phyloP scores from a whole-genome alignment of 2,113 vertebrate genomes.

The Cyprinodon brontotheroides region DNA sequence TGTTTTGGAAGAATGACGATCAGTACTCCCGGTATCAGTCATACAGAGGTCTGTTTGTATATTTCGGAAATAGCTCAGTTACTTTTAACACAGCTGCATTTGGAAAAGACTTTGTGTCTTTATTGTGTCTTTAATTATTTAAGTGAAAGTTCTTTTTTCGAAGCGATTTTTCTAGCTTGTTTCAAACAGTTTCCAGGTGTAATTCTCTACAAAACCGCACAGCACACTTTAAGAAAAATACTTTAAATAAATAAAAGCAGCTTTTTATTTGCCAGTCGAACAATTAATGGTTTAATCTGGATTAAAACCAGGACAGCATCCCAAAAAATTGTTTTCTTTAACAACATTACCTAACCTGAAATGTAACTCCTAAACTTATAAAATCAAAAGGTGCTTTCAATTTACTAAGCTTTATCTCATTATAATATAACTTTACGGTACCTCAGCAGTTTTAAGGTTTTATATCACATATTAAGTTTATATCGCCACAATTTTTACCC shows the following conservation, averaged over 20 bases:
- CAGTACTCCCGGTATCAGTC: constrained; percentile 84
- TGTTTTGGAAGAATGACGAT: constrained; percentile 89
- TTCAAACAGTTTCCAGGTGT: not conserved
- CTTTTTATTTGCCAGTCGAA: constrained; percentile 18
- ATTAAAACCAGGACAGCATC: constrained; percentile 16
- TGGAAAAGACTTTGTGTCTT: not conserved
- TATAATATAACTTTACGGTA: not conserved
- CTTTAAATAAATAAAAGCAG: constrained; percentile 9
- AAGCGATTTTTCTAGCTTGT: not conserved
- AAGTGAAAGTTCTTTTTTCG: constrained; percentile 36
- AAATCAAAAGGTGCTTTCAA: not conserved
- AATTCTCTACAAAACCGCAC: not conserved
- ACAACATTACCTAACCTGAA: constrained; percentile 25
- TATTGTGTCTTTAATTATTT: not conserved
- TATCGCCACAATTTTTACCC: not conserved
- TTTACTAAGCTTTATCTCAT: not conserved
- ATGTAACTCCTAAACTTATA: constrained; percentile 12
- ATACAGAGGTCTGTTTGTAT: constrained; percentile 82
- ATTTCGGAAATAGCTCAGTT: constrained; percentile 85
- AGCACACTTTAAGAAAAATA: constrained; percentile 8
- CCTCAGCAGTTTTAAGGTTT: not conserved
- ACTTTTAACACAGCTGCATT: constrained; percentile 79
- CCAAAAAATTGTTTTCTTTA: constrained; percentile 7
- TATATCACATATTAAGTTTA: not conserved
- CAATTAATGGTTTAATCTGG: constrained; percentile 21